phyloP scores from a whole-genome alignment of 2,113 vertebrate species.

The Oplegnathus fasciatus region DNA sequence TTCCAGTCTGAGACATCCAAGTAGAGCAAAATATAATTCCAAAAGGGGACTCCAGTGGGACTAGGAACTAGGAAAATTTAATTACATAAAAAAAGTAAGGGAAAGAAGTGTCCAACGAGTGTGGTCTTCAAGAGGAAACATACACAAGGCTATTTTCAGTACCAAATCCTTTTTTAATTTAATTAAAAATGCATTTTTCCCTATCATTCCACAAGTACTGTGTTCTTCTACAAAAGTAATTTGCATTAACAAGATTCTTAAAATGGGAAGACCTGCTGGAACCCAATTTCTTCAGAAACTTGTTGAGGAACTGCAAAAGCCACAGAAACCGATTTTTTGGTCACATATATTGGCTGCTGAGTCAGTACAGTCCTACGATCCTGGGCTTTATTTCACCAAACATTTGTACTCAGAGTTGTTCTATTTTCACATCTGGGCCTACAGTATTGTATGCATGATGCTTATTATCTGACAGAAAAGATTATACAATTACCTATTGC shows the following conservation, averaged over 20 bases:
- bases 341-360: not conserved
- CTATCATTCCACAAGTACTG: not conserved
- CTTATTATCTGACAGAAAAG: not conserved
- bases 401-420: not conserved
- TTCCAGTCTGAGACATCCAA: not conserved
- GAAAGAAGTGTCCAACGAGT: not conserved
- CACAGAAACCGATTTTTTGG: not conserved
- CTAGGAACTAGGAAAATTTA: too few relatives aligned
- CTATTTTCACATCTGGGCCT: not conserved
- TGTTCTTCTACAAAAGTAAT: not conserved
- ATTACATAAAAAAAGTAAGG: too few relatives aligned
- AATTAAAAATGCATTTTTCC: too few relatives aligned
- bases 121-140: not conserved
- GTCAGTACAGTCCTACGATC: not conserved
- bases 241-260: not conserved
- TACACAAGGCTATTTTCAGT: not conserved
- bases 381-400: constrained; percentile 5
- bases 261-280: not conserved
- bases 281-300: not conserved
- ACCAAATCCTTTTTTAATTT: not conserved
- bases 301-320: not conserved
- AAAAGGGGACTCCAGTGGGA: not conserved
- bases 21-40: not conserved
- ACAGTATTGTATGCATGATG: not conserved
- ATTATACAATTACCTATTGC: not conserved